These are phyloP conservation scores for Meiosimyza platycephala DNA, from an alignment of 2,888 invertebrate species.

Conservation along the genomic window DNA sequence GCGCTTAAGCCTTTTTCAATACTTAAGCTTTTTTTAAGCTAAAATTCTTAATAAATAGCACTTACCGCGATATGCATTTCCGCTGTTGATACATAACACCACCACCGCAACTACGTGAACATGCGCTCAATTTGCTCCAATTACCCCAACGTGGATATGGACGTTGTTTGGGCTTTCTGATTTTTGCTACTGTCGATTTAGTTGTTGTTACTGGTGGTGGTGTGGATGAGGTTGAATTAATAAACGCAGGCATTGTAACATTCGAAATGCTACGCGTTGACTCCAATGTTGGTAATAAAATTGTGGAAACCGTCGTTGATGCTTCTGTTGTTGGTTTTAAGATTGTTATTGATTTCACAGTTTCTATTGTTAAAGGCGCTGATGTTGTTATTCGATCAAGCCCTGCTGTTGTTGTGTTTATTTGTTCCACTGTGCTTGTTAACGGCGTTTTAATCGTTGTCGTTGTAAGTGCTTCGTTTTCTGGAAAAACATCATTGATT, in stretches of 20 bases:
- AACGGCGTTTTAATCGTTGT: slow-evolving; percentile 29
- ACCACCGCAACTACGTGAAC: slow-evolving; percentile 86
- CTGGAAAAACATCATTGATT: slow-evolving; percentile 61
- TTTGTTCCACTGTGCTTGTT: slow-evolving; percentile 38
- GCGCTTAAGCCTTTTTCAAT: too few relatives aligned
- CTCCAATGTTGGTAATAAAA: not conserved
- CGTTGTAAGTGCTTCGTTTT: slow-evolving; percentile 51
- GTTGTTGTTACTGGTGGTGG: slow-evolving; percentile 37
- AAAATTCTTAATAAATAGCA: slow-evolving; percentile 24
- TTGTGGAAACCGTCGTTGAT: not conserved
- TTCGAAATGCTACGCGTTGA: slow-evolving; percentile 6
- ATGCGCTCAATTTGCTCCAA: slow-evolving; percentile 83
- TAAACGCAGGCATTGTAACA: slow-evolving; percentile 1
- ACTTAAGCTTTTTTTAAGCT: too few relatives aligned
- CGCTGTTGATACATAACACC: slow-evolving; percentile 72
- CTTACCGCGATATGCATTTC: slow-evolving; percentile 64
- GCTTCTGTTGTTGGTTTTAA: slow-evolving; percentile 14
- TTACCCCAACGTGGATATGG: slow-evolving; percentile 76
- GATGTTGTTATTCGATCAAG: slow-evolving; percentile 27
- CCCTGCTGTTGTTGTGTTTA: slow-evolving; percentile 5
- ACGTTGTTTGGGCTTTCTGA: slow-evolving; percentile 50
- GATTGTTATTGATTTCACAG: not conserved
- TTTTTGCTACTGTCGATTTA: slow-evolving; percentile 49
- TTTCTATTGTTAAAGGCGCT: slow-evolving; percentile 13
- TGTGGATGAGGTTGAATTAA: slow-evolving; percentile 19